Conservation (phyloP, 2,888 invertebrate species). For the Drosophila atripex region DNA sequence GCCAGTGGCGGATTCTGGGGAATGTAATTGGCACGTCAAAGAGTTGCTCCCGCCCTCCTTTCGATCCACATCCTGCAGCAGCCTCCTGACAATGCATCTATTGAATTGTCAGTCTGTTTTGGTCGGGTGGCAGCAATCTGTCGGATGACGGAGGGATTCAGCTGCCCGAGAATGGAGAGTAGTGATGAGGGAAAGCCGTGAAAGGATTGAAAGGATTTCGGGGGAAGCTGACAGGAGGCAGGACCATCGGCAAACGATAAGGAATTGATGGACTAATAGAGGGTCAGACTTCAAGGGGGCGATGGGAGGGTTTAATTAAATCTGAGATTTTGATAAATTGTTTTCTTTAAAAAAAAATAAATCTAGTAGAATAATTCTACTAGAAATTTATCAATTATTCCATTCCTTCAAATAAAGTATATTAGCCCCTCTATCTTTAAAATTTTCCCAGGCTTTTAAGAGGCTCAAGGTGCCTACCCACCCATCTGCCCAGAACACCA, state of each 20-base stretch:
- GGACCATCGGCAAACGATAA: conserved; percentile 42
- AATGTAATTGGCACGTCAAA: conserved; percentile 52
- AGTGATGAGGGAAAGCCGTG: conserved; percentile 60
- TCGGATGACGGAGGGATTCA: conserved; percentile 41
- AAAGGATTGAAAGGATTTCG: conserved; percentile 59
- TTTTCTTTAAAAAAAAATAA: too few relatives aligned
- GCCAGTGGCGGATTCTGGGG: conserved; percentile 21
- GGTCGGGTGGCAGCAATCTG: conserved; percentile 62
- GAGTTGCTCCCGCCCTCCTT: conserved; percentile 19
- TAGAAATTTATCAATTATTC: too few relatives aligned
- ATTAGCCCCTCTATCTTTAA: neutral
- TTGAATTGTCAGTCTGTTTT: conserved; percentile 66
- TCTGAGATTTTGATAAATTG: conserved; percentile 44
- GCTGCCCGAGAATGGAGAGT: conserved; percentile 30
- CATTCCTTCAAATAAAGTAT: neutral
- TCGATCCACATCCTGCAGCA: conserved; percentile 42
- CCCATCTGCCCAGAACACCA: conserved; percentile 12
- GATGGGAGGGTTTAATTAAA: neutral
- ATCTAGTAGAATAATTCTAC: too few relatives aligned
- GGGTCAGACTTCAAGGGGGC: neutral
- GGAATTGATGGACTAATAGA: conserved; percentile 20
- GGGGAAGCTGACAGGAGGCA: conserved; percentile 19
- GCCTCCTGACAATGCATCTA: conserved; percentile 45
- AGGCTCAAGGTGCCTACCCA: conserved; percentile 21
- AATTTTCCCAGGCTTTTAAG: conserved; percentile 26